Percentiles rank a stretch among this genome's conserved stretches.
Evolutionary conservation across 2,113 vertebrate genomes (phyloP).

Genomic region (Dasyornis broadbenti): DNA sequence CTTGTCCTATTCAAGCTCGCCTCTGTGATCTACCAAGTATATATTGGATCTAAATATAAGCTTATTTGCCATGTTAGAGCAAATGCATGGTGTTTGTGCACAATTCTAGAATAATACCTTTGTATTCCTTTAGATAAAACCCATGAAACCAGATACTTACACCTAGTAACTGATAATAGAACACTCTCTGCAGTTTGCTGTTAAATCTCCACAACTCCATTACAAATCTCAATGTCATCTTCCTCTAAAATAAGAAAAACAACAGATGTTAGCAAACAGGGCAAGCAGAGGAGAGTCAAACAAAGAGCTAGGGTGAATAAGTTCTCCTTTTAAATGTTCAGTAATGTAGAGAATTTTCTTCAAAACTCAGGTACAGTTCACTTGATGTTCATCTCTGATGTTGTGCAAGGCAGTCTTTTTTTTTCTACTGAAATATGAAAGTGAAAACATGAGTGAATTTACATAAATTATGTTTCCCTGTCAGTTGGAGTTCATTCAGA

Average conservation of each 20-base stretch:
- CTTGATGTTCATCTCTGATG: neutral
- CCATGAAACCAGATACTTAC: neutral
- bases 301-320: neutral
- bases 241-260: neutral
- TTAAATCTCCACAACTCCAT: neutral
- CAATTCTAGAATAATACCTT: neutral
- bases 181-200: neutral
- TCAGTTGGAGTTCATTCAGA: neutral
- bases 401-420: neutral
- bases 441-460: neutral
- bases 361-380: neutral
- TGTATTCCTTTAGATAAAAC: neutral
- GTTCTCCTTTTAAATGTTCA: neutral
- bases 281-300: neutral
- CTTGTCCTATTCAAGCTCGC: neutral
- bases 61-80: neutral
- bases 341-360: neutral
- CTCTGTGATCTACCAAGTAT: neutral
- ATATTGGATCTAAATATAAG: neutral
- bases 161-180: neutral
- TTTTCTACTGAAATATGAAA: neutral
- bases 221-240: neutral
- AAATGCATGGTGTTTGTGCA: neutral
- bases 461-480: neutral
- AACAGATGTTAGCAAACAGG: neutral